phyloP scores from a whole-genome alignment of 2,888 invertebrate genomes.

The Microctonus aethiopoides region DNA sequence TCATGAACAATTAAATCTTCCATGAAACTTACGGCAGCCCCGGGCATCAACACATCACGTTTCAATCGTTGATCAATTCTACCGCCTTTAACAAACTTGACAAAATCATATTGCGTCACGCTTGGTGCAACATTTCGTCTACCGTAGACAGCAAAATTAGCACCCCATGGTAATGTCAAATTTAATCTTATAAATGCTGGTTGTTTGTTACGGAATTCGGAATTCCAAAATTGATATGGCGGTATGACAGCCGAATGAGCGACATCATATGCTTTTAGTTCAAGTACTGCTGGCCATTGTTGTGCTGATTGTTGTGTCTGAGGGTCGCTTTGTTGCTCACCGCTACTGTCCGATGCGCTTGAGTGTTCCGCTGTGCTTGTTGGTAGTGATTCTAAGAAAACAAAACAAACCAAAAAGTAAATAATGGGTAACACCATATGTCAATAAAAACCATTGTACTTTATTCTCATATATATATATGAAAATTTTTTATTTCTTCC shows the following conservation, averaged over 20 bases:
- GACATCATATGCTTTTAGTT: constrained; percentile 86
- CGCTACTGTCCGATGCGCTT: constrained; percentile 70
- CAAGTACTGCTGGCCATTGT: constrained; percentile 81
- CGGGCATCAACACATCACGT: constrained; percentile 62
- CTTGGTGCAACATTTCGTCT: constrained; percentile 95
- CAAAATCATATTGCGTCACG: constrained; percentile 96
- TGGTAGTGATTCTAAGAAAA: constrained; percentile 76
- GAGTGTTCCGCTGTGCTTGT: constrained; percentile 79
- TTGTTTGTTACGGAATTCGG: constrained; percentile 91
- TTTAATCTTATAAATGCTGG: constrained; percentile 90
- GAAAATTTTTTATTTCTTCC: constrained; percentile 1
- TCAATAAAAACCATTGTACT: neutral
- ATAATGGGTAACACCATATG: neutral
- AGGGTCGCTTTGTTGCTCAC: constrained; percentile 70
- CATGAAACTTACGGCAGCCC: constrained; percentile 60
- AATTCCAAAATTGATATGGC: constrained; percentile 93
- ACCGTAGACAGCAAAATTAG: constrained; percentile 95
- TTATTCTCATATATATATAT: neutral
- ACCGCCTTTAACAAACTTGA: constrained; percentile 91
- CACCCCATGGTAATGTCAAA: constrained; percentile 91
- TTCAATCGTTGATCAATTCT: constrained; percentile 82
- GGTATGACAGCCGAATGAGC: constrained; percentile 86
- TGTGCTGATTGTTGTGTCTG: constrained; percentile 81
- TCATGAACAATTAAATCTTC: constrained; percentile 39
- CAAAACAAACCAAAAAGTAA: too few relatives aligned